Conservation (phyloP, 64 coral and sea anemone species). For the Stichodactyla helianthus region DNA sequence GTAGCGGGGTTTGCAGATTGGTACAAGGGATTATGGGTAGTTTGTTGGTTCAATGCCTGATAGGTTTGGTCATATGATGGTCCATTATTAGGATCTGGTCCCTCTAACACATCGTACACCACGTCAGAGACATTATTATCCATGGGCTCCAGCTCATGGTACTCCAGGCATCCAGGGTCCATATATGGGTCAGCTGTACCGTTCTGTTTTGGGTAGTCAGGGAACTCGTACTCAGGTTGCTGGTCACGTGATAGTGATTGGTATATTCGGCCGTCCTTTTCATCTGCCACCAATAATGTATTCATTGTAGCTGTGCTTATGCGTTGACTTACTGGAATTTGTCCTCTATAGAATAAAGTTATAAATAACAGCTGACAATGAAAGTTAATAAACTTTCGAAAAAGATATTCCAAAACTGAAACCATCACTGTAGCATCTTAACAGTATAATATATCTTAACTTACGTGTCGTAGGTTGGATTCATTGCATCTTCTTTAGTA, state of each 20-base stretch:
- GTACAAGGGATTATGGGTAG: background rate
- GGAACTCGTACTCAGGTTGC: background rate
- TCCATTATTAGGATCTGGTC: background rate
- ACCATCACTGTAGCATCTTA: no score
- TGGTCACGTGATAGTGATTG: slow-evolving; percentile 1
- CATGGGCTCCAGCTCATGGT: background rate
- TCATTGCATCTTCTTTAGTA: no score
- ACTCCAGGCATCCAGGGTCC: background rate
- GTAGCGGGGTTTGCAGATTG: background rate
- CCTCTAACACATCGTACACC: background rate
- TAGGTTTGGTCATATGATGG: background rate
- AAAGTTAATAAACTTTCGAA: no score
- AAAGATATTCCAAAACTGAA: no score
- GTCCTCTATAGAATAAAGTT: background rate
- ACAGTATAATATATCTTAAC: no score
- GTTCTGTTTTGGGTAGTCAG: background rate
- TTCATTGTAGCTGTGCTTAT: background rate
- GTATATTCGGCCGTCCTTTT: background rate
- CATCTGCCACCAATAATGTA: background rate
- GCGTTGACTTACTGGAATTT: background rate
- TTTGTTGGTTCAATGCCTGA: background rate
- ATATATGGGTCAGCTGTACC: background rate
- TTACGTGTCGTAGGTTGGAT: no score
- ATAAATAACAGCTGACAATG: no score
- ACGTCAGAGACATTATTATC: background rate